Evolutionary conservation across 2,113 vertebrate genomes (phyloP).

Genomic region (Etia nguti): DNA sequence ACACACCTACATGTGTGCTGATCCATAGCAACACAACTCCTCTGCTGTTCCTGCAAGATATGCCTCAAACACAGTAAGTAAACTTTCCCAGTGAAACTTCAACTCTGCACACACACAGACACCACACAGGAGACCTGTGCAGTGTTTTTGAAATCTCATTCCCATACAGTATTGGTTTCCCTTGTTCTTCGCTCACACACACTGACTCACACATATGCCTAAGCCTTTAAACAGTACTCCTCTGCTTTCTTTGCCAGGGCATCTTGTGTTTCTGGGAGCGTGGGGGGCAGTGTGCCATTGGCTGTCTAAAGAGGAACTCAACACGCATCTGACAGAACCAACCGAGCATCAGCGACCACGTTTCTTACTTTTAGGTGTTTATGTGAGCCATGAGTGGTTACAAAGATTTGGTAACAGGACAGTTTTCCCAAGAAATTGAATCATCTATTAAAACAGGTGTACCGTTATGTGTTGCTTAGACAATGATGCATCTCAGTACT

Average conservation of each 20-base stretch:
- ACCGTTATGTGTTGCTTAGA: background rate
- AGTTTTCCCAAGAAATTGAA: background rate
- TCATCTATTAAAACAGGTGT: background rate
- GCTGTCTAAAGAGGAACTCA: background rate
- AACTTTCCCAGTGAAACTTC: background rate
- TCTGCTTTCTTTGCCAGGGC: background rate
- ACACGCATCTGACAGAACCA: background rate
- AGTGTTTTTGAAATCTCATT: background rate
- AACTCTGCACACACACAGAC: background rate
- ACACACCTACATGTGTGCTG: background rate
- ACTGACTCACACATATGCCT: background rate
- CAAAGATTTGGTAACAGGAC: background rate
- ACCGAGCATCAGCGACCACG: background rate
- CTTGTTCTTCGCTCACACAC: background rate
- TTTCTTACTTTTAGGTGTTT: conserved; percentile 2
- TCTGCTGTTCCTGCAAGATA: background rate
- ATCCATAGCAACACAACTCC: background rate
- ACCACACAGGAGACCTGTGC: background rate
- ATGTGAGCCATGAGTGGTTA: background rate
- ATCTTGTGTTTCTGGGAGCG: background rate
- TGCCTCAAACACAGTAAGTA: background rate
- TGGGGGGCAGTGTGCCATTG: background rate
- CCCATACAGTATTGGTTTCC: background rate
- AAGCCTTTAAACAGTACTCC: background rate
- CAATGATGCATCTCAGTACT: background rate